phyloP scores from a whole-genome alignment of 2,888 invertebrate species.

The Synanthedon tipuliformis region DNA sequence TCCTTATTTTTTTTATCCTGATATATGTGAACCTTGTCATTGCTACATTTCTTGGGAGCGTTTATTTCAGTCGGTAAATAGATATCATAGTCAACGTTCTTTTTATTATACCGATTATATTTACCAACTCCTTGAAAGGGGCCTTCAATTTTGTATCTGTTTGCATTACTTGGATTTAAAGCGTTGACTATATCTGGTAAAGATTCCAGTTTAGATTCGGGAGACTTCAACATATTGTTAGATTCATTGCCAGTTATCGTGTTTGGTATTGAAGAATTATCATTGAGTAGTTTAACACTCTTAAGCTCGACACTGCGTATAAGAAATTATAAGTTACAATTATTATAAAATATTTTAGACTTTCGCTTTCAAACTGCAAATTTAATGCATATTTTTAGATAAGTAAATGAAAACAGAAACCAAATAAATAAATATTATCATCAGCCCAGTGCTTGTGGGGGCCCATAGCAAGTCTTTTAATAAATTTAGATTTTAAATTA shows the following conservation, averaged over 20 bases:
- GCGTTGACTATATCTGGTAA: neutral
- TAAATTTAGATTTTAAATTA: no score
- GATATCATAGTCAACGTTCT: conserved; percentile 21
- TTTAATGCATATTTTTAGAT: no score
- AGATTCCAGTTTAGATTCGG: conserved; percentile 1
- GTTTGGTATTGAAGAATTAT: conserved; percentile 5
- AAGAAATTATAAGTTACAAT: neutral
- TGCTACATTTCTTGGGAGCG: conserved; percentile 27
- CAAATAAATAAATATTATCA: no score
- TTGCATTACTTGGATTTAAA: neutral
- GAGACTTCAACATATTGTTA: conserved; percentile 5
- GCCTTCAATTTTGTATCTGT: neutral
- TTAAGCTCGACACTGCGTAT: conserved; percentile 51
- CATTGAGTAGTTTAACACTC: conserved; percentile 30
- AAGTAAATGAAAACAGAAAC: no score
- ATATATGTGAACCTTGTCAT: conserved; percentile 46
- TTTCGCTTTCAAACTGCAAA: no score
- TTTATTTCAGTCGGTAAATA: conserved; percentile 38
- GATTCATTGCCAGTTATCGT: conserved; percentile 5
- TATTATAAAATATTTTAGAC: neutral
- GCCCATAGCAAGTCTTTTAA: no score
- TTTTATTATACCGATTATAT: neutral
- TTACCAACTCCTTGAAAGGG: neutral
- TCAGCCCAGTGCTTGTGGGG: no score
- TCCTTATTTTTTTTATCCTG: conserved; percentile 26